Evolutionary conservation across 1,140 invertebrate genomes (phyloP).

Genomic region (Listronotus oregonensis): DNA sequence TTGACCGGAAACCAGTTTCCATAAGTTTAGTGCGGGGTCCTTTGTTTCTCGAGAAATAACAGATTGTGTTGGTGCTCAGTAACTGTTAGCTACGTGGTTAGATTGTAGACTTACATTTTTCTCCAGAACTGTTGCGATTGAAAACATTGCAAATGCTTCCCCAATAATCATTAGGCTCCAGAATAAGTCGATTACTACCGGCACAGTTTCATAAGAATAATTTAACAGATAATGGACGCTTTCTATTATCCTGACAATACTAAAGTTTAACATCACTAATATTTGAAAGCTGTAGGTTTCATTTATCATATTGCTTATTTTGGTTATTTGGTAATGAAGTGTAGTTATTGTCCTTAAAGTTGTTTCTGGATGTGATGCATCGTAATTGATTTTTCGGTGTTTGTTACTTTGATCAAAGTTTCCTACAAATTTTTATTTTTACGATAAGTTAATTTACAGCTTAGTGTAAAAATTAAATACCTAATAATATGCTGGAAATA

Average conservation of each 20-base stretch:
- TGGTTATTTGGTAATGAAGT: conserved; percentile 9
- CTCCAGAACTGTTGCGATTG: not conserved
- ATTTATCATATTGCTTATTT: conserved; percentile 21
- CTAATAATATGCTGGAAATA: too few relatives aligned
- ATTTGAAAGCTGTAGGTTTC: conserved; percentile 20
- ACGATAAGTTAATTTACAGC: too few relatives aligned
- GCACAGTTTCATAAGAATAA: conserved; percentile 5
- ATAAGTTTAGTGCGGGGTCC: too few relatives aligned
- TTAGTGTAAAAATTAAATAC: too few relatives aligned
- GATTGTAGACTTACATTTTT: too few relatives aligned
- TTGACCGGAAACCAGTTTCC: too few relatives aligned
- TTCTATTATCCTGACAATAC: conserved; percentile 15
- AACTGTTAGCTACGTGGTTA: too few relatives aligned
- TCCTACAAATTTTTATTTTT: conserved; percentile 3
- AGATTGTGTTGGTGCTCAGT: too few relatives aligned
- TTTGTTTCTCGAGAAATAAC: too few relatives aligned
- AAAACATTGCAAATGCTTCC: conserved; percentile 22
- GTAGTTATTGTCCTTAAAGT: conserved; percentile 14
- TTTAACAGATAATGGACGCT: conserved; percentile 17
- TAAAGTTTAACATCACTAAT: conserved; percentile 6
- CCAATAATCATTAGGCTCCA: conserved; percentile 20
- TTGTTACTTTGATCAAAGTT: not conserved
- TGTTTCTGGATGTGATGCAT: conserved; percentile 8
- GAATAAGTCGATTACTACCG: conserved; percentile 6
- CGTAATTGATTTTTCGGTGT: conserved; percentile 5